These are phyloP conservation scores for Psittacus erithacus DNA, from an alignment of 2,113 vertebrate species.

Conservation along the genomic window DNA sequence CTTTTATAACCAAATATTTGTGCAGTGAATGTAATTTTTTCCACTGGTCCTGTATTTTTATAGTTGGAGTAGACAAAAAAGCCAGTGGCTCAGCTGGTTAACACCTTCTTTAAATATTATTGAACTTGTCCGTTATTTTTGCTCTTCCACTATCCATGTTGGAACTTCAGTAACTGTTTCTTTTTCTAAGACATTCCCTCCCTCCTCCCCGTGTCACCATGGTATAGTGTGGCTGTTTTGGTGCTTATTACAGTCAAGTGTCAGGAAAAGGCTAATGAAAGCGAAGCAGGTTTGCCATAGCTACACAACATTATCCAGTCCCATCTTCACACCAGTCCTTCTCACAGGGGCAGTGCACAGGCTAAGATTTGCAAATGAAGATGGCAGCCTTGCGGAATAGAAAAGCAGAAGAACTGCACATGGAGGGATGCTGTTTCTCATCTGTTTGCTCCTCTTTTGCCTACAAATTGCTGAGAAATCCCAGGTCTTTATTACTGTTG, in stretches of 20 bases:
- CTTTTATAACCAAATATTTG: neutral
- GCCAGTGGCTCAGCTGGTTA: neutral
- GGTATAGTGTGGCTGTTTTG: neutral
- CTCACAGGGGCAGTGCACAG: neutral
- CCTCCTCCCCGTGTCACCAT: neutral
- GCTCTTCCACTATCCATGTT: neutral
- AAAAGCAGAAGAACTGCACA: neutral
- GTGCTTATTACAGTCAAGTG: neutral
- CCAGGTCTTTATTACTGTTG: neutral
- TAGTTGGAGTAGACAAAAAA: neutral
- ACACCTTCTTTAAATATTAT: neutral
- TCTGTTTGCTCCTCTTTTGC: neutral
- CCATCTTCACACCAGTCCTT: neutral
- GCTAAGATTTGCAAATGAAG: neutral
- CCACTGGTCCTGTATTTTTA: neutral
- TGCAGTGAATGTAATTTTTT: neutral
- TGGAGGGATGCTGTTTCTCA: neutral
- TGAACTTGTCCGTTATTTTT: neutral
- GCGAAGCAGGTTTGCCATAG: neutral
- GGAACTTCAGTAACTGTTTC: neutral
- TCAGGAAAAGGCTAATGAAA: neutral
- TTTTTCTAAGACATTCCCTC: neutral
- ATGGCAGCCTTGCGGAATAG: neutral
- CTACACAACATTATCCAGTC: neutral
- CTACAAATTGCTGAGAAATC: neutral